These are phyloP conservation scores for Acronicta aceris DNA, from an alignment of 2,888 invertebrate genomes.

Conservation along the genomic window DNA sequence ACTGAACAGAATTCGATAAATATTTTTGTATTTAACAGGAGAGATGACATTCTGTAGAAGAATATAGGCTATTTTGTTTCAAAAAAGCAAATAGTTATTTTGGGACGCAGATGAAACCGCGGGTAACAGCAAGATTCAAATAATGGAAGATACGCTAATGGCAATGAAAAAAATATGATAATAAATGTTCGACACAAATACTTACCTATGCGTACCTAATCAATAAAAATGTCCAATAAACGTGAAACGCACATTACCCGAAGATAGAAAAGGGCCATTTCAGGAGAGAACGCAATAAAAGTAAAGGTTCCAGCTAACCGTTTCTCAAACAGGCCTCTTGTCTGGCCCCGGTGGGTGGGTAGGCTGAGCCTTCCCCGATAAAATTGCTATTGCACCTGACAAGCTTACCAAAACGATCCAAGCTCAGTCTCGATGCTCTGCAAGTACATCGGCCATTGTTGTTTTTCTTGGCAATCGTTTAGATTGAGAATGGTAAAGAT, in stretches of 20 bases:
- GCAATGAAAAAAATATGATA: too few species aligned
- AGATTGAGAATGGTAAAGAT: constrained; percentile 50
- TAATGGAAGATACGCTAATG: too few species aligned
- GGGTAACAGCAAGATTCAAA: not conserved
- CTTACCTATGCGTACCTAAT: constrained; percentile 28
- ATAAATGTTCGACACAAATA: constrained; percentile 1
- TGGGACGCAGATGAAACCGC: too few species aligned
- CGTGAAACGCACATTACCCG: constrained; percentile 60
- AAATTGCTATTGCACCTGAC: constrained; percentile 82
- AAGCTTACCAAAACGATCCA: constrained; percentile 64
- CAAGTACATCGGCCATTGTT: constrained; percentile 47
- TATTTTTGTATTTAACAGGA: too few species aligned
- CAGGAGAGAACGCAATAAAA: constrained; percentile 59
- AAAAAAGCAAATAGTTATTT: too few species aligned
- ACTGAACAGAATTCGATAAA: too few species aligned
- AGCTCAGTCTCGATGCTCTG: constrained; percentile 42
- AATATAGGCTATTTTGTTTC: too few species aligned
- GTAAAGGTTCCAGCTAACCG: constrained; percentile 73
- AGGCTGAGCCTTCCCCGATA: constrained; percentile 61
- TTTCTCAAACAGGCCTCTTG: constrained; percentile 70
- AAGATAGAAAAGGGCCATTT: constrained; percentile 62
- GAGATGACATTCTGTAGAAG: too few species aligned
- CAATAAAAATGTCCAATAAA: constrained; percentile 67
- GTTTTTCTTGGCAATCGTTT: constrained; percentile 51
- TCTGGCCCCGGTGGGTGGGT: constrained; percentile 61